Evolutionary conservation across 2,888 invertebrate genomes (phyloP).

Genomic region (Rhamnusium bicolor): DNA sequence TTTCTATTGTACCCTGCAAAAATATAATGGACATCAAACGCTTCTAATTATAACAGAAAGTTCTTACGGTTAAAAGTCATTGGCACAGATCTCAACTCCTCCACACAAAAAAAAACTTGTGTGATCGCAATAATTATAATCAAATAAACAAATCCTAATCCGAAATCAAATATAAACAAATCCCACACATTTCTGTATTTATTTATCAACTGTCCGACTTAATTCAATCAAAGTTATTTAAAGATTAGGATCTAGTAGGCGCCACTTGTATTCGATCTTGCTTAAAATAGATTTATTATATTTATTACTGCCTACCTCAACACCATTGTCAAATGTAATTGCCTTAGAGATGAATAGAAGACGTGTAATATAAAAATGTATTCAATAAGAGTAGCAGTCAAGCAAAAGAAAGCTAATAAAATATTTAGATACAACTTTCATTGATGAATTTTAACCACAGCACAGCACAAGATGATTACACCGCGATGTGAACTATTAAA

Average conservation of each 20-base stretch:
- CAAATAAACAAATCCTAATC: conserved; percentile 22
- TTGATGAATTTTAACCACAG: too few species aligned
- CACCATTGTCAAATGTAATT: conserved; percentile 30
- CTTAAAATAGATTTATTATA: conserved; percentile 35
- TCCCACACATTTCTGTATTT: conserved; percentile 28
- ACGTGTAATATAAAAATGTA: background rate
- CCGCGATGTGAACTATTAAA: too few species aligned
- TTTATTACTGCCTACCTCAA: conserved; percentile 30
- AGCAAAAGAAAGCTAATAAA: background rate
- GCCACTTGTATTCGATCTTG: conserved; percentile 36
- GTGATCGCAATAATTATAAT: conserved; percentile 1
- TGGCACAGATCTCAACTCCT: conserved; percentile 10
- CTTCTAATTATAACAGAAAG: background rate
- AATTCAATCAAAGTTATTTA: conserved; percentile 38
- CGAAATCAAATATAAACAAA: conserved; percentile 21
- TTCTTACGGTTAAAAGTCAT: background rate
- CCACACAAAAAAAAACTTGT: conserved; percentile 1
- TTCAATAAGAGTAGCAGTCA: background rate
- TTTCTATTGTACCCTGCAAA: too few species aligned
- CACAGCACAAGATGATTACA: too few species aligned
- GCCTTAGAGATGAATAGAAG: conserved; percentile 22
- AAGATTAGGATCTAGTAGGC: conserved; percentile 36
- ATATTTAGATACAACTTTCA: background rate
- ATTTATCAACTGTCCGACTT: conserved; percentile 28
- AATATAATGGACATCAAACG: background rate